Evolutionary conservation across 2,113 vertebrate species (phyloP).

Genomic region (Gymnobelideus leadbeateri): DNA sequence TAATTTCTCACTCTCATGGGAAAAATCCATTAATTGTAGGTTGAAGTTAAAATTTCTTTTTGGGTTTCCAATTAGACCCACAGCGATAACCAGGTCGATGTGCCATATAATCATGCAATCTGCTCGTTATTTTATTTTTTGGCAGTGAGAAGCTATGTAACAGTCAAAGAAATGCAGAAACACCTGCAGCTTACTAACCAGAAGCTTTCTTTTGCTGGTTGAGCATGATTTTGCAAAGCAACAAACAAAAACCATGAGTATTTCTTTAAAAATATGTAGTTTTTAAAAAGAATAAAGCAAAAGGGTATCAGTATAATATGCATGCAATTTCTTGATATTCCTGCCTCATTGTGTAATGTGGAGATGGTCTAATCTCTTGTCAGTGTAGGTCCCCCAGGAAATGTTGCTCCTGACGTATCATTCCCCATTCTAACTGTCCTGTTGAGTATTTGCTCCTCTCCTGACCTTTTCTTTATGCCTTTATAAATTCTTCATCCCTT

Average conservation of each 20-base stretch:
- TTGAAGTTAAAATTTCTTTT: conserved; percentile 27
- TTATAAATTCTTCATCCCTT: conserved; percentile 45
- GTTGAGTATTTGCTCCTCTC: conserved; percentile 48
- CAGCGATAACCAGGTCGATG: not conserved
- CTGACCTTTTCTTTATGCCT: conserved; percentile 66
- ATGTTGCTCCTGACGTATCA: conserved; percentile 52
- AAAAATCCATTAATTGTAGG: conserved; percentile 26
- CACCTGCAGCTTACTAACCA: fast-evolving
- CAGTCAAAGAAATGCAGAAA: not conserved
- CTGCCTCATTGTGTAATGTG: not conserved
- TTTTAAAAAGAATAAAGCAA: not conserved
- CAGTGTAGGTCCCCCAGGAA: conserved; percentile 41
- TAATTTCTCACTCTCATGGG: conserved; percentile 55
- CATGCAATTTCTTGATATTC: not conserved
- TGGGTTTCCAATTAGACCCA: conserved; percentile 28
- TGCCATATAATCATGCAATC: not conserved
- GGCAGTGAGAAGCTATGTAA: not conserved
- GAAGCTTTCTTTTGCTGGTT: not conserved
- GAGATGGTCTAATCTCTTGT: not conserved
- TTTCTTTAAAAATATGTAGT: not conserved
- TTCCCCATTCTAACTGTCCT: conserved; percentile 23
- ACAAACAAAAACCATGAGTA: not conserved
- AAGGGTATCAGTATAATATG: not conserved
- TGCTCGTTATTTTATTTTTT: conserved; percentile 11
- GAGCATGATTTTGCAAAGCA: not conserved